Conservation (phyloP, 1,140 invertebrate species). For the Geopemphigus sp. region DNA sequence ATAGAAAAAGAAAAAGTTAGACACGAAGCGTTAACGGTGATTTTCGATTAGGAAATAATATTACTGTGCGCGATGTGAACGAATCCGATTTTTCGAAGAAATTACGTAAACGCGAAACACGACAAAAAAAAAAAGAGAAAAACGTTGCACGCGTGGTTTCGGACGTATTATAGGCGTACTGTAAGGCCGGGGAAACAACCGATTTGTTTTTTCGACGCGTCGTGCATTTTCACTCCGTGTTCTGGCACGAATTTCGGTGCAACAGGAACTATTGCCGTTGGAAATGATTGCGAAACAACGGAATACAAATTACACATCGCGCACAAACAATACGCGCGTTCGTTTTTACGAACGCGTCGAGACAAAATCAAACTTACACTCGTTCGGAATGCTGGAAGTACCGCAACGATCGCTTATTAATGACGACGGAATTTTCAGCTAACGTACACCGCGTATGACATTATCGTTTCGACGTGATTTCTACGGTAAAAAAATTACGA, state of each 20-base stretch:
- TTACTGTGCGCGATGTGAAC: constrained; percentile 1
- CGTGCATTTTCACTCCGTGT: not conserved
- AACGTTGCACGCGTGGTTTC: not conserved
- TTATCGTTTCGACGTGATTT: no score
- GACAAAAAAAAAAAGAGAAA: no score
- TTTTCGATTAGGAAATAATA: constrained; percentile 40
- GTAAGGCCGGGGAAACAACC: not conserved
- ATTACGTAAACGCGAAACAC: not conserved
- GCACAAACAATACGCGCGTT: not conserved
- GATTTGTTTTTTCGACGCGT: not conserved
- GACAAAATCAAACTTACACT: no score
- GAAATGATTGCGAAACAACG: not conserved
- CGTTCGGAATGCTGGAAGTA: no score
- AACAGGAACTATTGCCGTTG: not conserved
- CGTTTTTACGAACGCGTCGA: no score
- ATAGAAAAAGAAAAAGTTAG: not conserved
- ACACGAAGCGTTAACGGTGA: constrained; percentile 45
- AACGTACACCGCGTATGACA: no score
- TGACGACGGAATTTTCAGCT: no score
- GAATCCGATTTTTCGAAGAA: not conserved
- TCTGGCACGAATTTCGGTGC: not conserved
- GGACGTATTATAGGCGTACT: not conserved
- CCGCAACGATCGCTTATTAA: no score
- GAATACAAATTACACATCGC: not conserved
- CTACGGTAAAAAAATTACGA: no score